Conservation (phyloP, 2,888 invertebrate species). For the Agrotis puta region DNA sequence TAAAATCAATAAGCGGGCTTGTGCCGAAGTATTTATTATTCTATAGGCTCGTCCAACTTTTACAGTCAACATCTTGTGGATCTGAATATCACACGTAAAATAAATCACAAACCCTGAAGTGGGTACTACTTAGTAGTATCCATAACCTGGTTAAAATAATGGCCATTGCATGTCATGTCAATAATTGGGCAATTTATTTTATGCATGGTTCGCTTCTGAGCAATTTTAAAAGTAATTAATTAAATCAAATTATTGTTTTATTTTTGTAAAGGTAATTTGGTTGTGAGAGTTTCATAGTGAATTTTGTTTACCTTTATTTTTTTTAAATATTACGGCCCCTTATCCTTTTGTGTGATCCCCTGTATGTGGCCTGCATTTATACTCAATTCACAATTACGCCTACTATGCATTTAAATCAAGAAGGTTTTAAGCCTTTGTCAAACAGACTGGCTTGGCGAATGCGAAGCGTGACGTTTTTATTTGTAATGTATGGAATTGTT, state of each 20-base stretch:
- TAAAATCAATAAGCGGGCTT: too few relatives aligned
- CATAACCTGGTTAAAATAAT: constrained; percentile 9
- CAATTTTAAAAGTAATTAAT: background rate
- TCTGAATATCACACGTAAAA: constrained; percentile 4
- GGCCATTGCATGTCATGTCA: background rate
- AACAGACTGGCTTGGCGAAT: too few relatives aligned
- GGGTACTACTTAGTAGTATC: background rate
- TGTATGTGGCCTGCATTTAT: too few relatives aligned
- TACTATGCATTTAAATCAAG: too few relatives aligned
- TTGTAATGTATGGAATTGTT: too few relatives aligned
- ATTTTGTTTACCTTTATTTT: too few relatives aligned
- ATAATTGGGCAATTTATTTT: constrained; percentile 34
- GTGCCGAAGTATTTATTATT: constrained; percentile 15
- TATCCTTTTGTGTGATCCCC: too few relatives aligned
- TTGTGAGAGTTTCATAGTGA: background rate
- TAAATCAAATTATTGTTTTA: constrained; percentile 1
- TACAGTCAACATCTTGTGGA: background rate
- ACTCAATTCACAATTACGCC: too few relatives aligned
- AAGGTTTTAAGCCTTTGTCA: too few relatives aligned
- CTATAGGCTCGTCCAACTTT: background rate
- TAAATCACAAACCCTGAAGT: background rate
- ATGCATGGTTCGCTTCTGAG: background rate
- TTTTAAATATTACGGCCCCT: too few relatives aligned
- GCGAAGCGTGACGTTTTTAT: too few relatives aligned
- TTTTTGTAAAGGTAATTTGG: background rate